These are phyloP conservation scores for Hyppa rectilinea DNA, from an alignment of 2,888 invertebrate species.

Conservation along the genomic window DNA sequence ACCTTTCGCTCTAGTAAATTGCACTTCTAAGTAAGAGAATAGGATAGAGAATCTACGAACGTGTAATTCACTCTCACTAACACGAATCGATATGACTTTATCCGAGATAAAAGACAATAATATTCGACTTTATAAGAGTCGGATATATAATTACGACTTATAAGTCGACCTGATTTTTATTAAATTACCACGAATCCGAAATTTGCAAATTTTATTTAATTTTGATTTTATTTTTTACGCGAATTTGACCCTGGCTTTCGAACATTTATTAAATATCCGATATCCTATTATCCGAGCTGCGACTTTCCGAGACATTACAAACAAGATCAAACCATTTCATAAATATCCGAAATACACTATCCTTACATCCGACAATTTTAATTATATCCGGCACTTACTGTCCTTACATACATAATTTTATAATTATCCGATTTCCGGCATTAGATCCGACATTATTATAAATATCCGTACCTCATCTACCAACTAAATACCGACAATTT, in stretches of 20 bases:
- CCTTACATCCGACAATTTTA: background rate
- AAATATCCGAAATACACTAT: conserved; percentile 3
- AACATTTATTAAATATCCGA: conserved; percentile 35
- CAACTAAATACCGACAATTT: background rate
- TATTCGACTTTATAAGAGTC: background rate
- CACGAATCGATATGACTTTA: background rate
- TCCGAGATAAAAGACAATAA: background rate
- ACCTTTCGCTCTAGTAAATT: background rate
- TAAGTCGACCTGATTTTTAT: background rate
- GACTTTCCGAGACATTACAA: background rate
- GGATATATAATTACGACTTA: background rate
- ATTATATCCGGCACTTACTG: conserved; percentile 1
- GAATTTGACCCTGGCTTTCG: conserved; percentile 30
- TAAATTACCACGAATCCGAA: background rate
- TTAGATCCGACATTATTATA: conserved; percentile 8
- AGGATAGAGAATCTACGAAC: background rate
- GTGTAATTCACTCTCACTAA: background rate
- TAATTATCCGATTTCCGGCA: background rate
- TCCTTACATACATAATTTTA: conserved; percentile 6
- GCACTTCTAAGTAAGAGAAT: background rate
- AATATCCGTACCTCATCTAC: background rate
- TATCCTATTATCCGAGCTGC: conserved; percentile 24
- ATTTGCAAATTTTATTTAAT: background rate
- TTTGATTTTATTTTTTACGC: background rate
- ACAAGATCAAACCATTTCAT: background rate